phyloP scores from a whole-genome alignment of 2,113 vertebrate genomes.

The Empidonax traillii region DNA sequence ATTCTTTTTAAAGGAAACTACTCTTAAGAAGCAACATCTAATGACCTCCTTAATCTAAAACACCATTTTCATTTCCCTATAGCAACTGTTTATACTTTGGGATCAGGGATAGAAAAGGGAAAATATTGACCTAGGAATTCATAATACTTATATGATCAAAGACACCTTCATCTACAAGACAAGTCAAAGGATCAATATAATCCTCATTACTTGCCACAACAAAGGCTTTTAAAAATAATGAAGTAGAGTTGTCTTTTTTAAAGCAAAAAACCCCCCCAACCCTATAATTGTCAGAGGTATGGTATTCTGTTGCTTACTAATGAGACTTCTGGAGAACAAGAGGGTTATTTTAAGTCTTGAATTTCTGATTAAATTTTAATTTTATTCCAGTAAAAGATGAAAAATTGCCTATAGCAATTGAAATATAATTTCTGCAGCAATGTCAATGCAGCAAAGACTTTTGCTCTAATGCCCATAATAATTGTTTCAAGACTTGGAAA shows the following conservation, averaged over 20 bases:
- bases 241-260: background rate
- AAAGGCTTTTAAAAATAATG: constrained; percentile 16
- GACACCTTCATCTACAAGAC: background rate
- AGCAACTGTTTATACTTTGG: background rate
- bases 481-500: background rate
- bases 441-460: background rate
- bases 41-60: background rate
- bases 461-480: background rate
- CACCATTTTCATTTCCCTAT: background rate
- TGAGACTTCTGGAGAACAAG: background rate
- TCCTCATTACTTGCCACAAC: background rate
- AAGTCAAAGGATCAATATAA: background rate
- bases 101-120: background rate
- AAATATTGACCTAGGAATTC: background rate
- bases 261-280: background rate
- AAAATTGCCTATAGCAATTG: background rate
- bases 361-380: background rate
- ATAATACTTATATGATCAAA: background rate
- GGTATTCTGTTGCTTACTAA: background rate
- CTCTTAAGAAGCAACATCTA: background rate
- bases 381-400: background rate
- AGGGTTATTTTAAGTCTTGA: background rate
- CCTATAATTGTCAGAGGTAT: background rate
- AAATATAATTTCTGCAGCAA: background rate
- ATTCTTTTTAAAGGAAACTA: background rate